These are phyloP conservation scores for Lepisosteus oculatus DNA, from an alignment of 2,113 vertebrate genomes.

Conservation along the genomic window DNA sequence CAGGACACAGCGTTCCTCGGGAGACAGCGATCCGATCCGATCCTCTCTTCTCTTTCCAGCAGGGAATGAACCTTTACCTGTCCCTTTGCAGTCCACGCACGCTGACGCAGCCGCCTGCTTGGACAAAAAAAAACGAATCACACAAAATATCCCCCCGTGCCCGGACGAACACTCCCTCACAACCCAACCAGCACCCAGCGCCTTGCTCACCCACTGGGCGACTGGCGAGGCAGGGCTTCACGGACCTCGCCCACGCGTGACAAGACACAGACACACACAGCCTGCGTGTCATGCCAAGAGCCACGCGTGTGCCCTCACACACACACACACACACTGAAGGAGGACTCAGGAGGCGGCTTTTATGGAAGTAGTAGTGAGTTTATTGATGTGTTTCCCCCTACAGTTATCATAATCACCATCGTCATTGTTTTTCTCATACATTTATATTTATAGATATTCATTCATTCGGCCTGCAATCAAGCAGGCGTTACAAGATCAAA, in stretches of 20 bases:
- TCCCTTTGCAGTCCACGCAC: no score
- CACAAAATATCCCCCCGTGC: no score
- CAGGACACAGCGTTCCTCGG: no score
- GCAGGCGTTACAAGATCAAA: conserved; percentile 82
- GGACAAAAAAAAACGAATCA: no score
- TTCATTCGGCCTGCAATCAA: conserved; percentile 63
- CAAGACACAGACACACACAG: not conserved
- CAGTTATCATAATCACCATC: conserved; percentile 80
- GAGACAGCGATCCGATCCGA: no score
- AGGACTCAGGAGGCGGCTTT: not conserved
- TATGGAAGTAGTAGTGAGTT: conserved; percentile 90
- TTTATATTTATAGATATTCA: conserved; percentile 35
- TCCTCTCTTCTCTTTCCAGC: no score
- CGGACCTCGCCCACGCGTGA: no score
- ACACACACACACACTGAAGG: conserved; percentile 15
- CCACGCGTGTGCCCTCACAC: not conserved
- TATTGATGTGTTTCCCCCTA: conserved; percentile 90
- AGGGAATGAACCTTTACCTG: no score
- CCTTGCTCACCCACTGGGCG: not conserved
- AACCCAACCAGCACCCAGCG: not conserved
- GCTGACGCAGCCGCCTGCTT: no score
- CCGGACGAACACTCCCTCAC: not conserved
- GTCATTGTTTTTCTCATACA: conserved; percentile 41
- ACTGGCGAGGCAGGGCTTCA: no score
- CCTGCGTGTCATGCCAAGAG: not conserved